Evolutionary conservation across 2,797 vertebrate genomes (phyloP).

Genomic region (Saxicola maurus): DNA sequence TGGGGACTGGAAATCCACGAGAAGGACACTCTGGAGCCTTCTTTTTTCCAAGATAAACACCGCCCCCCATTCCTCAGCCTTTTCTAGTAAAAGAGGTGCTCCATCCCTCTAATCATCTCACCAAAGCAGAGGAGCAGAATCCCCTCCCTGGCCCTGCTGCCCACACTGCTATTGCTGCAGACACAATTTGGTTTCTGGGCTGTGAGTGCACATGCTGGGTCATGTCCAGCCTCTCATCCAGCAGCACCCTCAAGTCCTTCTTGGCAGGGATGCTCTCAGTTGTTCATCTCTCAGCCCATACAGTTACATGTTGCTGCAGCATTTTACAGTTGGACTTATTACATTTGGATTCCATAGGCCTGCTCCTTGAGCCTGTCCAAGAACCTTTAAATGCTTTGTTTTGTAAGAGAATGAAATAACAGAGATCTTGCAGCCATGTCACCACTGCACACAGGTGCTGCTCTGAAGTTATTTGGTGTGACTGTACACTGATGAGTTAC

Average conservation of each 20-base stretch:
- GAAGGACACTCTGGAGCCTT: background rate
- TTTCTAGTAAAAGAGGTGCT: background rate
- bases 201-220: background rate
- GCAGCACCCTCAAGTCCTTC: background rate
- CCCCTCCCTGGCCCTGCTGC: background rate
- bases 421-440: background rate
- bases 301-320: background rate
- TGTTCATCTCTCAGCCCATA: background rate
- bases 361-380: background rate
- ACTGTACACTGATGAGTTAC: background rate
- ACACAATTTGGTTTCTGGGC: background rate
- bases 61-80: rapidly evolving
- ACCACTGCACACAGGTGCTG: background rate
- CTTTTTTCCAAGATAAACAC: background rate
- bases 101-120: background rate
- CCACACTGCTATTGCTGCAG: rapidly evolving
- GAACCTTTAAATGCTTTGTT: background rate
- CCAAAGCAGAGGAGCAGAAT: background rate
- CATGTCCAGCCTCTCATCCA: background rate
- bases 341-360: background rate
- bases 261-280: background rate
- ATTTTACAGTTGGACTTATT: background rate
- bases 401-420: background rate
- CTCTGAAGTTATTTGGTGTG: background rate
- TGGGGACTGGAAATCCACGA: background rate